Conservation (phyloP, 2,797 vertebrate genomes). For the Xenentodon cancila region DNA sequence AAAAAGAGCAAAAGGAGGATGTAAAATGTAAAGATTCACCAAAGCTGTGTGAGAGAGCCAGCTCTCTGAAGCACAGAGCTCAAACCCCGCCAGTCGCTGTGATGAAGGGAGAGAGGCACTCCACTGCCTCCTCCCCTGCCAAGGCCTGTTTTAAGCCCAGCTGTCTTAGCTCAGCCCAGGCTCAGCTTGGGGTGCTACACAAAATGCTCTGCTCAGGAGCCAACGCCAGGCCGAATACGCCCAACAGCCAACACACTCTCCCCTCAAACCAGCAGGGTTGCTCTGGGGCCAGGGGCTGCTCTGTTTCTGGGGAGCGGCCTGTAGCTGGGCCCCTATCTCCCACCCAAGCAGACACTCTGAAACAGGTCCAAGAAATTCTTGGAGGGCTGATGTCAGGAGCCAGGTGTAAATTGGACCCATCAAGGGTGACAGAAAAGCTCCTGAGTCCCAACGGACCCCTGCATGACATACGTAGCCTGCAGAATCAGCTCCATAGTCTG, state of each 20-base stretch:
- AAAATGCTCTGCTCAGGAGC: conserved; percentile 82
- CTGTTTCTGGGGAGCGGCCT: conserved; percentile 59
- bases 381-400: conserved; percentile 85
- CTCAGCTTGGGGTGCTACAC: conserved; percentile 79
- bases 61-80: conserved; percentile 76
- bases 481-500: conserved; percentile 87
- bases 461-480: conserved; percentile 82
- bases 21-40: conserved; percentile 63
- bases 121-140: conserved; percentile 72
- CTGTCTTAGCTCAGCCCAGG: conserved; percentile 79
- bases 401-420: conserved; percentile 79
- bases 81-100: conserved; percentile 71
- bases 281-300: conserved; percentile 67
- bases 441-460: conserved; percentile 74
- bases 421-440: conserved; percentile 74
- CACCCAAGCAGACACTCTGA: conserved; percentile 78
- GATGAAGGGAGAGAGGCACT: conserved; percentile 73
- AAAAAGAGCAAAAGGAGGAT: conserved; percentile 63
- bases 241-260: conserved; percentile 70
- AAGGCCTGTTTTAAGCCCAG: conserved; percentile 80
- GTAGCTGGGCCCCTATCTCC: conserved; percentile 63
- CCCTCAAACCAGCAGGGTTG: conserved; percentile 72
- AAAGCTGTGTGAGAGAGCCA: conserved; percentile 67
- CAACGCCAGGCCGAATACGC: conserved; percentile 67
- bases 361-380: conserved; percentile 85